These are phyloP conservation scores for Psix sp. DNA, from an alignment of 1,140 invertebrate species.

Conservation along the genomic window DNA sequence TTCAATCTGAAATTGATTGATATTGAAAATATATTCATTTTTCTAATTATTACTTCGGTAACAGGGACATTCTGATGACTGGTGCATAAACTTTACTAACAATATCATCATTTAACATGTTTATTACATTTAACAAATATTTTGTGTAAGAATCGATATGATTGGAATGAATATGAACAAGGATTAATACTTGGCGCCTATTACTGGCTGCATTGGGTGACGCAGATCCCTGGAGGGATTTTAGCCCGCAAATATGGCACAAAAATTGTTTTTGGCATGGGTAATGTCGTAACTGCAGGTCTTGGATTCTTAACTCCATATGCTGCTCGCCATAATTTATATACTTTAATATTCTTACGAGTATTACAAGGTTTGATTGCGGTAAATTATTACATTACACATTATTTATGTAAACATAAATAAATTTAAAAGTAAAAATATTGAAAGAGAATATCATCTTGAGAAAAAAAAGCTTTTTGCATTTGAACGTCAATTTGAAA, in stretches of 20 bases:
- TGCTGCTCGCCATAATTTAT: slow-evolving; percentile 79
- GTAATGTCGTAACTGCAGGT: slow-evolving; percentile 83
- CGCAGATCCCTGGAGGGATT: slow-evolving; percentile 77
- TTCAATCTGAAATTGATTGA: no score
- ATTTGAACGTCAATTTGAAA: no score
- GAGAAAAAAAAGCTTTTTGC: no score
- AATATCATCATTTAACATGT: no score
- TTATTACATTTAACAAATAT: no score
- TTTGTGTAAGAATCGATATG: slow-evolving; percentile 74
- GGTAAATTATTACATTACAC: slow-evolving; percentile 73
- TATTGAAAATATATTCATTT: no score
- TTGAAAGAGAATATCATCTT: no score
- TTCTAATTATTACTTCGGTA: no score
- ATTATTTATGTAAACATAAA: no score
- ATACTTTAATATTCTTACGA: slow-evolving; percentile 81
- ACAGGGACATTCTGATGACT: no score
- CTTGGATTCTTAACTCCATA: slow-evolving; percentile 84
- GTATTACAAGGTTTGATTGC: slow-evolving; percentile 85
- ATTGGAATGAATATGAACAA: slow-evolving; percentile 84
- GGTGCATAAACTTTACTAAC: no score
- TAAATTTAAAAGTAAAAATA: no score
- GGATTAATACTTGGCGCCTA: slow-evolving; percentile 84
- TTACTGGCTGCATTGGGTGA: slow-evolving; percentile 85
- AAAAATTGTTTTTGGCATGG: slow-evolving; percentile 83
- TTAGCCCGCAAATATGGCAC: slow-evolving; percentile 80